Evolutionary conservation across 2,888 invertebrate genomes (phyloP), one percentile per base, ranked within the genome.

Genomic region (Orthosia cruda): DNA sequence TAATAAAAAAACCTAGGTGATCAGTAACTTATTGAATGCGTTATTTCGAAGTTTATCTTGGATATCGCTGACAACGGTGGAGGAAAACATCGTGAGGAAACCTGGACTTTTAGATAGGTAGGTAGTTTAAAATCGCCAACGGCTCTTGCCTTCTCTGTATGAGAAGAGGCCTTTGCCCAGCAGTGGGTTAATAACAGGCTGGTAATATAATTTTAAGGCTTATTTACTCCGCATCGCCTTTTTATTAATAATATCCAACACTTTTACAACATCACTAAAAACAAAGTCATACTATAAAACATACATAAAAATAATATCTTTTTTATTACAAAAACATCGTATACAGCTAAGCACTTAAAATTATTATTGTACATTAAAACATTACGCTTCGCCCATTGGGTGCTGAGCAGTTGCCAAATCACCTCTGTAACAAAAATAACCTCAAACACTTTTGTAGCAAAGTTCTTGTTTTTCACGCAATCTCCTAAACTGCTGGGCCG

Each of bases 301-400:
- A 74, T 49, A 49, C 72, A 69, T 73, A 61, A 84, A 84, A 81
- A 70, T 57, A 62, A 71, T 64, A 74, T 71, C 20, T 61, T 65
- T 78, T 78, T 76, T 74, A 77, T 70, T 70, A 71, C 69, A 65
- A 71, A 83, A 79, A 74, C 72, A 73, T 63, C 58, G 74, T 66
- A n/a, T n/a, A 71, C 64, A 74, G 63, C 52, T 50, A 7, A 52
- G 58, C 59, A 82, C 77, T 84, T 80, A 77, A 79, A 77, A 66
- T 78, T 65, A 84, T 84, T 62, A 74, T 63, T 55, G 71, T 68
- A 73, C 72, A 77, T 84, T 84, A 80, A 79, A 81, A 79, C 71
- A 79, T 84, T 74, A 75, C 59, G 74, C 66, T 49, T 32, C 59
- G 62, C 55, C 61, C 69, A 63, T 76, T 81, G 71, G 80, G 65